Base-by-base conservation (phyloP, 2,888 invertebrate species). In the Dorcus parallelipipedus region DNA sequence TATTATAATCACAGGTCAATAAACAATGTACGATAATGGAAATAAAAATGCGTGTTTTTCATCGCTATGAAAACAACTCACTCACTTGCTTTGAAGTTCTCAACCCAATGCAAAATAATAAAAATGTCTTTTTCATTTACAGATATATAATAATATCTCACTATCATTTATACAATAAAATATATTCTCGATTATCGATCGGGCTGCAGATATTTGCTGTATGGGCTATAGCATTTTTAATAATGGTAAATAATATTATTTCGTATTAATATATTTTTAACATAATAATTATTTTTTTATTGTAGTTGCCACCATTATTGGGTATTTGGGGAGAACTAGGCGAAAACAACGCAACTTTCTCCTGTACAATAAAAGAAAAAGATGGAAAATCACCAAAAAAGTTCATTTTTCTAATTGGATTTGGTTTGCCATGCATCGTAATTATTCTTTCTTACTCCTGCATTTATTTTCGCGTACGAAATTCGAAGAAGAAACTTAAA, bases 261-360 rank as follows among this genome's bases (percentile, higher is more conserved):
- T 7, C 20, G 38, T 14, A 50, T n/a, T 39, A 20, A 38, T 39
- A 38, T 8, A 9, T 33, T 7, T 41, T 5, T 41, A 38, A 42
- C 17, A 3, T 14, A 14, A 5, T 33, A 6, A 33, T 33, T 33
- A 20, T 3, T 33, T 33, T 33, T 33, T 33, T 33, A 33, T 33
- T 60, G 54, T 79, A 93, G 83, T 77, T 92, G 23, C 93, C 92
- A 3, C 90, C 94, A 0, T 80, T 93, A 20, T 77, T 92, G 8
- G 93, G 89, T 53, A 79, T 91, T 14, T 95, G 94, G 94, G 95
- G 95, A 10, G 86, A 84, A 67, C 82, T 95, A 62, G 95, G 94
- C 0, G 79, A 93, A 40, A 89, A 93, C 67, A 81, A 84, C 33
- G 82, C 84, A 17, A 92, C 93, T 2, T 95, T 94, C 76, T 94